A percentile compares a stretch with the other conserved stretches of the same genome.
Evolutionary conservation across 2,888 invertebrate genomes (phyloP).

Genomic region (Pteria penguin): DNA sequence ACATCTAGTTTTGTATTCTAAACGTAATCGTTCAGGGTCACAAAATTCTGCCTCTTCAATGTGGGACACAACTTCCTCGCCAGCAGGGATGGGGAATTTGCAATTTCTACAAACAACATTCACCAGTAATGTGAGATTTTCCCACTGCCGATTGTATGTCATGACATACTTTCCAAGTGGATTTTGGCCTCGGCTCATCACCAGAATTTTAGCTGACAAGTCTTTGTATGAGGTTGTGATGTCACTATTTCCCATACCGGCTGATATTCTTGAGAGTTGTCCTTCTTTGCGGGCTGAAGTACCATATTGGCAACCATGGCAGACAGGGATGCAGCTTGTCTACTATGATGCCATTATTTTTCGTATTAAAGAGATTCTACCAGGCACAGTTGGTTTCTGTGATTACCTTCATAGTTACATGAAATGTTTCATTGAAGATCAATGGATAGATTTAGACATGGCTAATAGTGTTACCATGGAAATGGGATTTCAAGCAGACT

Average conservation of each 20-base stretch:
- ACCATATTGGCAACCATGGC: conserved; percentile 74
- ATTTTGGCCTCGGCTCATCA: conserved; percentile 97
- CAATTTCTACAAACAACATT: conserved; percentile 53
- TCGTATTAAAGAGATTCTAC: conserved; percentile 82
- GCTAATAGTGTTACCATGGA: conserved; percentile 91
- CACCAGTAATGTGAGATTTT: conserved; percentile 65
- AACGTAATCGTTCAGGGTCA: not conserved
- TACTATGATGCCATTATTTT: conserved; percentile 91
- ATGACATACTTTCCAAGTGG: conserved; percentile 99
- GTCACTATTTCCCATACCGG: conserved; percentile 61
- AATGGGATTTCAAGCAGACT: conserved; percentile 81
- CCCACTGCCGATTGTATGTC: conserved; percentile 79
- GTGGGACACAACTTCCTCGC: not conserved
- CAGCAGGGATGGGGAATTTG: conserved; percentile 3
- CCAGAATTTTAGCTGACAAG: conserved; percentile 92
- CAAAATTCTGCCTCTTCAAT: not conserved
- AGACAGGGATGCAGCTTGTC: conserved; percentile 89
- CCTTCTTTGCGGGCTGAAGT: conserved; percentile 49
- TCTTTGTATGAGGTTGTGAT: conserved; percentile 59
- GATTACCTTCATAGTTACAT: conserved; percentile 81
- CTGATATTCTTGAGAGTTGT: conserved; percentile 56
- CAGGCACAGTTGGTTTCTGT: conserved; percentile 78
- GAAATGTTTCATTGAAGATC: conserved; percentile 86
- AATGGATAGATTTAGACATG: conserved; percentile 92
- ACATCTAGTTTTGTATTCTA: not conserved